Evolutionary conservation across 2,888 invertebrate genomes (phyloP), one percentile per base, ranked within the genome.

Genomic region (Ochropacha duplaris): DNA sequence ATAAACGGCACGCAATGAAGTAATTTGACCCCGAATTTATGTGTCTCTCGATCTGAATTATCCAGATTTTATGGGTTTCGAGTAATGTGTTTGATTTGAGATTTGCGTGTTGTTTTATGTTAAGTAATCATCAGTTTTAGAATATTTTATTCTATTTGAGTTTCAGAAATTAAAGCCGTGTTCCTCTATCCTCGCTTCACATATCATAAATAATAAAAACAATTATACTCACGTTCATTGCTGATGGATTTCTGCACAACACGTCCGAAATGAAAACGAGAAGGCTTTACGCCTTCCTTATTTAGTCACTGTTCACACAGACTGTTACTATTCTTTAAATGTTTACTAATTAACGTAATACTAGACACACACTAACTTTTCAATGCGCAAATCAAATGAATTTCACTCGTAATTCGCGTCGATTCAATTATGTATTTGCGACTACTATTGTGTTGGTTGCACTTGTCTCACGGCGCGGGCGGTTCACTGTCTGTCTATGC

Each of bases 161-260:
- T 24, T 24, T 4, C 5, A 24, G 24, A 24, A 24, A 24, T 24
- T 4, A 24, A 24, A 4, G 24, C 24, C 24, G 3, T 24, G 28
- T 9, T 28, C 9, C 2, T 28, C 9, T 49, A 1, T 22, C 14
- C 11, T 22, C 44, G 22, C 2, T 19, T 9, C 4, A 19, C n/a
- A 22, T 5, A 1, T 49, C 11, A 22, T 2, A 11, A 12, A 19
- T 22, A 24, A 50, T 11, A 4, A 54, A 24, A 50, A 36, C 4
- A 4, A 36, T n/a, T 55, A 55, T 68, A 88, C 90, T 90, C 66
- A 90, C 90, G 79, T 79, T 87, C 89, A 90, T 90, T 75, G 72
- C 84, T 86, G 77, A 74, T 69, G 78, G 66, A 82, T 78, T 79
- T 73, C 71, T 77, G 64, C 62, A 70, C 70, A 62, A 64, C 61